Evolutionary conservation across 2,113 vertebrate genomes (phyloP).

Genomic region (Triplophysa siluroides): DNA sequence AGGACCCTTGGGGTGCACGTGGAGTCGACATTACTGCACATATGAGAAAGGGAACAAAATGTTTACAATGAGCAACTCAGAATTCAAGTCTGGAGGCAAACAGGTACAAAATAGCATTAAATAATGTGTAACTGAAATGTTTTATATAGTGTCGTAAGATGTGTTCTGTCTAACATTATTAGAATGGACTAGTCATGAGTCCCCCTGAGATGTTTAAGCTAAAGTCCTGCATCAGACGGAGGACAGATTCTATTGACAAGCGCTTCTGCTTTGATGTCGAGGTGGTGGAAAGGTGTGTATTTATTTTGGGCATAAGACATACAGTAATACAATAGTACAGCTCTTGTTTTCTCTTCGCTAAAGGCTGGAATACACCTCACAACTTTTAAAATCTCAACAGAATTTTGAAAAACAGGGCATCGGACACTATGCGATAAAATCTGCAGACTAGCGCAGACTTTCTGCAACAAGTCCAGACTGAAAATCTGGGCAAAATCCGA

Average conservation of each 20-base stretch:
- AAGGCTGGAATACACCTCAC: no score
- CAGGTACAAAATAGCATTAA: constrained; percentile 74
- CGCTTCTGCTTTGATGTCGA: constrained; percentile 90
- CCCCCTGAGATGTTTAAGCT: constrained; percentile 85
- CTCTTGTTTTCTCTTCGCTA: no score
- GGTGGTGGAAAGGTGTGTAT: constrained; percentile 82
- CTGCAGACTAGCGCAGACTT: no score
- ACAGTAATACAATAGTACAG: no score
- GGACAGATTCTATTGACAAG: constrained; percentile 90
- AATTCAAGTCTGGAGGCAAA: constrained; percentile 89
- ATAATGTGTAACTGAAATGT: background rate
- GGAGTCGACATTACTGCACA: constrained; percentile 95
- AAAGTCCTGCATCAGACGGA: constrained; percentile 85
- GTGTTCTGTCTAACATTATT: constrained; percentile 27
- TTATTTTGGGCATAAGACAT: background rate
- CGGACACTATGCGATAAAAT: no score
- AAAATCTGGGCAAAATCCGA: no score
- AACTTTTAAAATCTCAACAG: no score
- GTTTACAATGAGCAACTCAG: constrained; percentile 90
- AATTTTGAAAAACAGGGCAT: no score
- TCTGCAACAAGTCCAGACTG: no score
- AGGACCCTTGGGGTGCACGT: constrained; percentile 96
- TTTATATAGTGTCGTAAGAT: background rate
- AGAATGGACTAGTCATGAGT: constrained; percentile 86
- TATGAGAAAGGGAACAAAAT: constrained; percentile 92